Base-by-base conservation (phyloP, 2,888 invertebrate genomes). In the Doris montereyensis region DNA sequence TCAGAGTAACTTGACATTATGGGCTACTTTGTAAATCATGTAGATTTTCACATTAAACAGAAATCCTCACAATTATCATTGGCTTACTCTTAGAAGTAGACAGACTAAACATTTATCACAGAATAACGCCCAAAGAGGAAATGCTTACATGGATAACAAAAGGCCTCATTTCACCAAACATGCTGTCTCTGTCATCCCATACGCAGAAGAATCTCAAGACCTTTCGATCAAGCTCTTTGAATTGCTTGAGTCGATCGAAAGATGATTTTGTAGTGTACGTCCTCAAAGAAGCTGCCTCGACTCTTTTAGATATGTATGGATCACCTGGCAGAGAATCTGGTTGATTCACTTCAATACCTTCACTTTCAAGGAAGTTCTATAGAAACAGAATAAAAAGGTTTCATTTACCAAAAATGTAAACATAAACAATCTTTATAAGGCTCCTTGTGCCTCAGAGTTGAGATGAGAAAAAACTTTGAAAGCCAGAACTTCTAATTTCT, bases 291-390 rank as follows among this genome's bases (percentile, higher is more conserved):
- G 89, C 87, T 0, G 88, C 87, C 67, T 87, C 85, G 52, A 85
- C 85, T 13, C 90, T 85, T 67, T 85, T 84, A 17, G 87, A 87
- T 41, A 87, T 93, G 88, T 95, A 95, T 0, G 95, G 94, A 90
- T 97, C 96, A 17, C 93, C 91, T 0, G 96, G 96, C 82, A 94
- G 88, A 28, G 93, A 92, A 90, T 96, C 96, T 13, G 94, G 92
- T 28, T 94, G 94, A 34, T 94, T 94, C 65, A 97, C 90, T 81
- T 95, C 94, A 74, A 97, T 92, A 0, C 97, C 97, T 92, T 97
- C 96, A 85, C 96, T 96, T 82, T 93, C 94, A 88, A 97, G 91
- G 93, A 95, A 97, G 92, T 96, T 95, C 95, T 95, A 88, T 2
- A 85, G 84, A 72, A 82, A 78, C 77, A n/a, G 8, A n/a, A 70